Conservation (phyloP, 1,140 invertebrate species). For the Drosophila tristis region DNA sequence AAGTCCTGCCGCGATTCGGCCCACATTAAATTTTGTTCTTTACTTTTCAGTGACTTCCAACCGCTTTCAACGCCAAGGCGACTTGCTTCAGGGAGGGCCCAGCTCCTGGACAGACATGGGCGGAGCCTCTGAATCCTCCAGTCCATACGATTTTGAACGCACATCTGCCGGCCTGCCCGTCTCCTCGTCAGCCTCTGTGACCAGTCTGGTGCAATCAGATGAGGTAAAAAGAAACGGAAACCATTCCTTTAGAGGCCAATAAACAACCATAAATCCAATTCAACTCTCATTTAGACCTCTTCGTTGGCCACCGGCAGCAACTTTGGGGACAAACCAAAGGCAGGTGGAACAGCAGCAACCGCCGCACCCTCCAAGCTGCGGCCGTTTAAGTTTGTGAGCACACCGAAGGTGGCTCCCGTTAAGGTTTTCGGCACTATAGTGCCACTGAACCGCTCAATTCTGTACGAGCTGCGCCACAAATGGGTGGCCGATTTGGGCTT, state of each 20-base stretch:
- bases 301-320: conserved; percentile 50
- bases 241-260: too few relatives aligned
- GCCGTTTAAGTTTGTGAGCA: conserved; percentile 60
- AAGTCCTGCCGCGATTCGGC: too few relatives aligned
- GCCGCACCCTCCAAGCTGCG: conserved; percentile 13
- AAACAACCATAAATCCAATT: not conserved
- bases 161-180: conserved; percentile 43
- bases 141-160: conserved; percentile 63
- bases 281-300: conserved; percentile 36
- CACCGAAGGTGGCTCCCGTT: conserved; percentile 77
- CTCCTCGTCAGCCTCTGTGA: conserved; percentile 66
- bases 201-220: conserved; percentile 64
- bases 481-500: conserved; percentile 88
- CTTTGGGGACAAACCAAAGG: conserved; percentile 11
- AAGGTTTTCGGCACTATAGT: conserved; percentile 84
- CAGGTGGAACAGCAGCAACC: not conserved
- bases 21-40: not conserved
- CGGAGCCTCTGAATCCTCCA: conserved; percentile 63
- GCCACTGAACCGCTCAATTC: conserved; percentile 84
- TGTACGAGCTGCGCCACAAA: conserved; percentile 85
- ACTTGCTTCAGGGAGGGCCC: conserved; percentile 18
- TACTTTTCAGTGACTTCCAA: not conserved
- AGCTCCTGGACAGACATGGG: conserved; percentile 48
- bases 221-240: conserved; percentile 26
- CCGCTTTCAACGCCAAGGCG: conserved; percentile 3